phyloP scores from a whole-genome alignment of 2,888 invertebrate species.

The Eupelmus urozonus region DNA sequence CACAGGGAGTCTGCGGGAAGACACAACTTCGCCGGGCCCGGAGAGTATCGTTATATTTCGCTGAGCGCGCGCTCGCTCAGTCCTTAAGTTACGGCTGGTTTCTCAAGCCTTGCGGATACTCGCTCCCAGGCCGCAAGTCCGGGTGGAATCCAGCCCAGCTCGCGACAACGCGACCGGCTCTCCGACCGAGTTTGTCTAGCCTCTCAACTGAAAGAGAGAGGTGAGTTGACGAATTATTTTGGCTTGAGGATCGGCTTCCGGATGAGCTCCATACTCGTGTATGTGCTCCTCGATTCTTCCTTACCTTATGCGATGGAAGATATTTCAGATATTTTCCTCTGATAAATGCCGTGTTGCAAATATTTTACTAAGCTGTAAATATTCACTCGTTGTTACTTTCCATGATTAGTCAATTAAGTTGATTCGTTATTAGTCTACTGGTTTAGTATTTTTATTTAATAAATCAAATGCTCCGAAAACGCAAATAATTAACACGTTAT shows the following conservation, averaged over 20 bases:
- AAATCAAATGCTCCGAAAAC: too few species aligned
- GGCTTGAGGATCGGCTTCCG: neutral
- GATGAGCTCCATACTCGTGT: too few species aligned
- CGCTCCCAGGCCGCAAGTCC: slow-evolving; percentile 3
- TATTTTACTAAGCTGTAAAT: too few species aligned
- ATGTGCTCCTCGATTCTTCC: too few species aligned
- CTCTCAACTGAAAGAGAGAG: neutral
- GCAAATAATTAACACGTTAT: too few species aligned
- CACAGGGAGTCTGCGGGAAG: slow-evolving; percentile 37
- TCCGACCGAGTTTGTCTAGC: neutral
- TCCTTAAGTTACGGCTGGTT: slow-evolving; percentile 29
- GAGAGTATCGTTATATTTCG: slow-evolving; percentile 31
- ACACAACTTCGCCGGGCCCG: slow-evolving; percentile 39
- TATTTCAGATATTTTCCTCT: too few species aligned
- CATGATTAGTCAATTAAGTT: too few species aligned
- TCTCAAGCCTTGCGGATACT: slow-evolving; percentile 28
- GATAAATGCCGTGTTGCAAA: too few species aligned
- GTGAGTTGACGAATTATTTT: neutral
- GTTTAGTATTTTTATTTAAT: too few species aligned
- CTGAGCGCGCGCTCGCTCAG: slow-evolving; percentile 4
- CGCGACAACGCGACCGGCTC: neutral
- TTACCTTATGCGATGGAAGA: too few species aligned
- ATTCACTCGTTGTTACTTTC: too few species aligned
- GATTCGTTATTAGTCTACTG: too few species aligned
- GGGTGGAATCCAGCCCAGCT: neutral